Conservation (phyloP, 2,797 vertebrate species). For the Sebastes flavidus region DNA sequence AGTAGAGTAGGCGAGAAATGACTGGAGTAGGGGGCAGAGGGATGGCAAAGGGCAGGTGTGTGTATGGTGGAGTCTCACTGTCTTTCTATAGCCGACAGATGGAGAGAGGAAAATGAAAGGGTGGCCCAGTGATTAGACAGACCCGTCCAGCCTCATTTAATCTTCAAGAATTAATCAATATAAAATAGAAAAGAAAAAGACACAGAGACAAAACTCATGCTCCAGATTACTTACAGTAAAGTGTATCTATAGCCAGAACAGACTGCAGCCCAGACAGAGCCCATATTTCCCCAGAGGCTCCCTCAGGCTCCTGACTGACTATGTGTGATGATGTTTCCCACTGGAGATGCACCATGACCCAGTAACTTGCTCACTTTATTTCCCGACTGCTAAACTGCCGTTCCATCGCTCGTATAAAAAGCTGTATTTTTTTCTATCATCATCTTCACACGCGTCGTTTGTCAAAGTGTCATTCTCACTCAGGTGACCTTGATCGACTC, state of each 20-base stretch:
- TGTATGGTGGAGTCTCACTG: slow-evolving; percentile 1
- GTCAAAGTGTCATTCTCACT: neutral
- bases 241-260: neutral
- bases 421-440: neutral
- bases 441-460: neutral
- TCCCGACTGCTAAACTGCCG: neutral
- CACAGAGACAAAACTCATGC: neutral
- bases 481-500: neutral
- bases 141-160: neutral
- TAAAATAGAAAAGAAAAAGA: neutral
- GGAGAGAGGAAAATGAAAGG: slow-evolving; percentile 39
- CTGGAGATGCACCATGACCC: slow-evolving; percentile 27
- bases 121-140: slow-evolving; percentile 15
- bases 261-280: slow-evolving; percentile 16
- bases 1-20: slow-evolving; percentile 28
- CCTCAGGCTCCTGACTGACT: slow-evolving; percentile 15
- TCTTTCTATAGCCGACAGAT: slow-evolving; percentile 44
- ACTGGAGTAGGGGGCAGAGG: slow-evolving; percentile 19
- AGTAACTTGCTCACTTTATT: slow-evolving; percentile 3
- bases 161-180: neutral
- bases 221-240: slow-evolving; percentile 18
- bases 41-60: slow-evolving; percentile 41
- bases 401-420: neutral
- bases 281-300: slow-evolving; percentile 31
- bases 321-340: slow-evolving; percentile 11